These are phyloP conservation scores for Argyresthia albistria DNA, from an alignment of 2,888 invertebrate species.

Conservation along the genomic window DNA sequence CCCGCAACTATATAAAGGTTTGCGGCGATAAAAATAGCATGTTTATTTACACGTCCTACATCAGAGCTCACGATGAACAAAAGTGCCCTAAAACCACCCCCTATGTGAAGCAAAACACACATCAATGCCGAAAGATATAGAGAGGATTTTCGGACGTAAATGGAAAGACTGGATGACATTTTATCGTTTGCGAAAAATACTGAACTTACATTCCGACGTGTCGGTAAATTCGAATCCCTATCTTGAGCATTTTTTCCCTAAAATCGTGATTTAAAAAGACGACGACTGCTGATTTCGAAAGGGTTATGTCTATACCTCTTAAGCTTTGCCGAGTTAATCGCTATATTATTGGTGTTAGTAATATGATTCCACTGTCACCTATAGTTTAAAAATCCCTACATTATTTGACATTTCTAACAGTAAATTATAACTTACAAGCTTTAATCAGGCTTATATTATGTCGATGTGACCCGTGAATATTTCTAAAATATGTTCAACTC, in stretches of 20 bases:
- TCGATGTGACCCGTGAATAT: background rate
- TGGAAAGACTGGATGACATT: conserved; percentile 20
- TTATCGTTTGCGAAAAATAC: conserved; percentile 25
- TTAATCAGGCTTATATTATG: no score
- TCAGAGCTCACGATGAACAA: conserved; percentile 41
- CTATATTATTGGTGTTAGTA: no score
- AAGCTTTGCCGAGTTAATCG: no score
- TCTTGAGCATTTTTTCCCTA: conserved; percentile 44
- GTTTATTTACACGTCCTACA: conserved; percentile 73
- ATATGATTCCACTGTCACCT: no score
- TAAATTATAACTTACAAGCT: no score
- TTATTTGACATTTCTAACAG: no score
- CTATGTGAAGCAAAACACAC: conserved; percentile 30
- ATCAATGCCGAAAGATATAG: conserved; percentile 30
- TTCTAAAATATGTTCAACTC: background rate
- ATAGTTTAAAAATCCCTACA: no score
- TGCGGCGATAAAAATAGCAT: conserved; percentile 68
- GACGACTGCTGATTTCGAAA: conserved; percentile 12
- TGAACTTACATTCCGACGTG: conserved; percentile 57
- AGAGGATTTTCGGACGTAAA: conserved; percentile 29
- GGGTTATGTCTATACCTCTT: conserved; percentile 12
- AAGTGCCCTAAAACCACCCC: conserved; percentile 32
- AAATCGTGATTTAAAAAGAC: conserved; percentile 52
- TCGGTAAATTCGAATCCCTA: conserved; percentile 65
- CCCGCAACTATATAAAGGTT: conserved; percentile 72